Evolutionary conservation across 2,113 vertebrate species (phyloP).

Genomic region (Engraulis encrasicolus): DNA sequence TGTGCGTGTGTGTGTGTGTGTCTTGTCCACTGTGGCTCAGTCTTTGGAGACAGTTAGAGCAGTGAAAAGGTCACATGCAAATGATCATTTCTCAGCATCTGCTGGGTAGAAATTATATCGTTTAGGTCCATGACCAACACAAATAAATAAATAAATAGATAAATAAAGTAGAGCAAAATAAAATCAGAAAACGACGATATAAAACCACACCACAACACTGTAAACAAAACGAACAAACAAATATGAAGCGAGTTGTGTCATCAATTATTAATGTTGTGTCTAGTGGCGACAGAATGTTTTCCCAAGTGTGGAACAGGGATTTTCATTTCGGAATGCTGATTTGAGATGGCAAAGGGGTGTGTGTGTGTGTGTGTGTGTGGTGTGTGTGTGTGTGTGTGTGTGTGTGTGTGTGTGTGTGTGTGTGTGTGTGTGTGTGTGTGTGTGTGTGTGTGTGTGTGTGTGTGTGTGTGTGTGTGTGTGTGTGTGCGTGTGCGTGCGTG

Average conservation of each 20-base stretch:
- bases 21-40: too few relatives aligned
- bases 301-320: neutral
- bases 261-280: neutral
- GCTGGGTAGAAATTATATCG: conserved; percentile 9
- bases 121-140: neutral
- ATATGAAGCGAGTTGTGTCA: neutral
- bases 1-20: too few relatives aligned
- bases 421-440: too few relatives aligned
- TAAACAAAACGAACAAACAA: conserved; percentile 19
- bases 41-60: conserved; percentile 55
- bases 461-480: too few relatives aligned
- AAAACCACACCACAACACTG: neutral
- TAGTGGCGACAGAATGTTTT: neutral
- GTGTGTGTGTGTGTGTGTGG: too few relatives aligned
- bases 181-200: neutral
- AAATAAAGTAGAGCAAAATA: neutral
- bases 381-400: too few relatives aligned
- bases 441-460: too few relatives aligned
- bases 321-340: neutral
- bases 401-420: too few relatives aligned
- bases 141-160: neutral
- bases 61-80: conserved; percentile 61
- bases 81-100: conserved; percentile 43
- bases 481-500: too few relatives aligned
- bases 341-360: neutral